Evolutionary conservation across 2,888 invertebrate genomes (phyloP).

Genomic region (Archips xylosteana): DNA sequence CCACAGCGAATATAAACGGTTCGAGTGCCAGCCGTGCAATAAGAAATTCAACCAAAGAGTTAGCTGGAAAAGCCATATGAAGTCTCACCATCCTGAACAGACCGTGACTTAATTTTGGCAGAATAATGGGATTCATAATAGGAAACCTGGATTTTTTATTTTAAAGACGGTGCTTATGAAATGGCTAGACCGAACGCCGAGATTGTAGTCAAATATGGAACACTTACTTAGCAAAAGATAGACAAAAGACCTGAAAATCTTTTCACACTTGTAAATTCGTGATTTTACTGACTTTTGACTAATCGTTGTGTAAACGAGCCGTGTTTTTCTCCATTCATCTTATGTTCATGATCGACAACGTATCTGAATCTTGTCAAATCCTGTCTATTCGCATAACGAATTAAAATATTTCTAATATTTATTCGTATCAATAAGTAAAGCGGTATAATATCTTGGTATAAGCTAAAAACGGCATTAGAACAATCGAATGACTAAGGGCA

Average conservation of each 20-base stretch:
- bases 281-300: too few relatives aligned
- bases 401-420: not conserved
- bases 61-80: conserved; percentile 70
- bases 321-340: not conserved
- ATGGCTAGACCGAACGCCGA: too few relatives aligned
- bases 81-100: conserved; percentile 65
- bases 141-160: too few relatives aligned
- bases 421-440: conserved; percentile 1
- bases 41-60: conserved; percentile 67
- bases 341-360: not conserved
- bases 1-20: conserved; percentile 68
- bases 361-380: not conserved
- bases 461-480: conserved; percentile 43
- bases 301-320: not conserved
- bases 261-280: too few relatives aligned
- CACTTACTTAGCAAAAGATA: too few relatives aligned
- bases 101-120: not conserved
- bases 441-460: not conserved
- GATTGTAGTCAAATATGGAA: too few relatives aligned
- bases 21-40: conserved; percentile 64
- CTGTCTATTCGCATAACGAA: not conserved
- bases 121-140: not conserved
- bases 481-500: conserved; percentile 70
- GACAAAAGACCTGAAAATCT: too few relatives aligned
- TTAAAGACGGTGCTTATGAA: too few relatives aligned